These are phyloP conservation scores for Drosophila busckii DNA, from an alignment of 1,140 invertebrate genomes.

Conservation along the genomic window DNA sequence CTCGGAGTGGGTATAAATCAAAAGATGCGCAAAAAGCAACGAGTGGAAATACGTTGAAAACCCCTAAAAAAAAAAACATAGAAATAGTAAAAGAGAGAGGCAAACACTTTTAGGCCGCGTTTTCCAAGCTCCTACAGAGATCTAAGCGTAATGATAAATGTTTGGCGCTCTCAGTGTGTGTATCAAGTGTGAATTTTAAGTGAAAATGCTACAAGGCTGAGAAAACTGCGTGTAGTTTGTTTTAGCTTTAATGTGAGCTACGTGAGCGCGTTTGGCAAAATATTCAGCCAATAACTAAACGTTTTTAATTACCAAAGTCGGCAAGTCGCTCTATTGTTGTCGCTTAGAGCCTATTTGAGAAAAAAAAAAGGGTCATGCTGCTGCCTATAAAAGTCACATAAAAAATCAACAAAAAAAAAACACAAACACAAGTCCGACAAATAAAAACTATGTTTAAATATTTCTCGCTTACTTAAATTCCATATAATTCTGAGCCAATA, in stretches of 20 bases:
- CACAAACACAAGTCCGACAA: slow-evolving; percentile 22
- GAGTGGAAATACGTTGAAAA: too few relatives aligned
- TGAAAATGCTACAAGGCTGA: slow-evolving; percentile 51
- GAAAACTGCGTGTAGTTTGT: slow-evolving; percentile 25
- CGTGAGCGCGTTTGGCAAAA: slow-evolving; percentile 50
- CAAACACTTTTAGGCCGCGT: slow-evolving; percentile 56
- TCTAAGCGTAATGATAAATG: slow-evolving; percentile 72
- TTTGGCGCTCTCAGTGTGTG: slow-evolving; percentile 33
- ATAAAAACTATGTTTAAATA: slow-evolving; percentile 58
- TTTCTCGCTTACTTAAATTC: slow-evolving; percentile 70
- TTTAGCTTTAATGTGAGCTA: slow-evolving; percentile 43
- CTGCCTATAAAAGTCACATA: slow-evolving; percentile 53
- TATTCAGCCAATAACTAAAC: slow-evolving; percentile 65
- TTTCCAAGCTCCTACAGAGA: slow-evolving; percentile 36
- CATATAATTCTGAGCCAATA: slow-evolving; percentile 57
- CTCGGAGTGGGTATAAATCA: too few relatives aligned
- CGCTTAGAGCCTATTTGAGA: slow-evolving; percentile 15
- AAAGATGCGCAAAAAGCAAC: too few relatives aligned
- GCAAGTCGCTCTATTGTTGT: neutral
- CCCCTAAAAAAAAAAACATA: too few relatives aligned
- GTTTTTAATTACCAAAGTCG: slow-evolving; percentile 59
- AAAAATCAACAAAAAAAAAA: slow-evolving; percentile 36
- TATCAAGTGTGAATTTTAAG: slow-evolving; percentile 77
- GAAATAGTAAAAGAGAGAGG: too few relatives aligned
- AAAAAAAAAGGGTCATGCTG: neutral